phyloP scores from a whole-genome alignment of 37 sponge, comb jelly and placozoan species.

The Chondrilla cf. caribensis region DNA sequence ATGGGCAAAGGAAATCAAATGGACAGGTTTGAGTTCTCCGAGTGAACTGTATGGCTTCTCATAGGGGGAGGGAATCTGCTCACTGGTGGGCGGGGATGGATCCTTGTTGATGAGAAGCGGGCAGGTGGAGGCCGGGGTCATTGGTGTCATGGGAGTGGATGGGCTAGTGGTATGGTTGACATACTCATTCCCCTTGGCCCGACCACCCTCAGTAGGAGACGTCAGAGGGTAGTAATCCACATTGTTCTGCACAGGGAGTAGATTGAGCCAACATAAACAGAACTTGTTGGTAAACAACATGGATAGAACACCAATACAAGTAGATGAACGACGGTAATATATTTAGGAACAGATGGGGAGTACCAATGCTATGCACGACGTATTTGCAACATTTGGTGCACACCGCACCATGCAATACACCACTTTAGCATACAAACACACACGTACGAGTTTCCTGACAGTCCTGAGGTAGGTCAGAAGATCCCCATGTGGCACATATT shows the following conservation, averaged over 20 bases:
- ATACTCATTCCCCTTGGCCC: not conserved
- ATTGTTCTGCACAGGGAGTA: not conserved
- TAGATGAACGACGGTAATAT: not conserved
- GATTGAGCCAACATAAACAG: not conserved
- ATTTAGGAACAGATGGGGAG: too few relatives aligned
- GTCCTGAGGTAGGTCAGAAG: slow-evolving; percentile 25
- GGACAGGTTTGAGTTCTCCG: not conserved
- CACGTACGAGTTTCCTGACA: slow-evolving; percentile 4
- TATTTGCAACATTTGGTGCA: too few relatives aligned
- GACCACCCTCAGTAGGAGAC: not conserved
- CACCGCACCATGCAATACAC: too few relatives aligned
- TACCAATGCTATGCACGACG: too few relatives aligned
- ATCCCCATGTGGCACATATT: slow-evolving; percentile 14
- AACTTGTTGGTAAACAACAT: not conserved
- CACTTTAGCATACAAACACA: not conserved
- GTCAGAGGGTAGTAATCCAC: not conserved
- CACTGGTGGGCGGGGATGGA: not conserved
- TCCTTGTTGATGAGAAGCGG: not conserved
- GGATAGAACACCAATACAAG: not conserved
- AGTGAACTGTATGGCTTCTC: slow-evolving; percentile 8
- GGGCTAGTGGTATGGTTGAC: not conserved
- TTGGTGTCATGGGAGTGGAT: not conserved
- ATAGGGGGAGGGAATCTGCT: slow-evolving; percentile 2
- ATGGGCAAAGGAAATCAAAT: slow-evolving; percentile 13
- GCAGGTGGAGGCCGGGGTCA: slow-evolving; percentile 16